A percentile compares a stretch with the other conserved stretches of the same genome.
Evolutionary conservation across 2,113 vertebrate genomes (phyloP).

Genomic region (Pipa parva): DNA sequence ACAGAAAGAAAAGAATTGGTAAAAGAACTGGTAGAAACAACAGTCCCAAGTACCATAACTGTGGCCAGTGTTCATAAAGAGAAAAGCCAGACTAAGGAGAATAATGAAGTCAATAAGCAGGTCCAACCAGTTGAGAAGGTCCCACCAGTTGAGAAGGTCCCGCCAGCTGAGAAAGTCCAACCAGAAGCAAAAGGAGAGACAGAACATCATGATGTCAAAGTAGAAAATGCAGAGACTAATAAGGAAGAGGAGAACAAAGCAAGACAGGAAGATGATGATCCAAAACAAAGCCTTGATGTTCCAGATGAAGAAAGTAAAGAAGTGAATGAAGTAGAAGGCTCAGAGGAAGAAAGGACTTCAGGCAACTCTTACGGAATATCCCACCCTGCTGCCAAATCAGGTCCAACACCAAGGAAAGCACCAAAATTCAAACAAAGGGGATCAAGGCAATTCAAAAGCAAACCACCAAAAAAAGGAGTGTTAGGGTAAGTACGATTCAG

Average conservation of each 20-base stretch:
- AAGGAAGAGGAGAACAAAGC: not conserved
- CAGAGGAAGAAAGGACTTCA: no score
- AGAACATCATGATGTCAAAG: not conserved
- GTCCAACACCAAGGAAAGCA: slow-evolving; percentile 31
- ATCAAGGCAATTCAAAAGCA: slow-evolving; percentile 44
- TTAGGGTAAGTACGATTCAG: slow-evolving; percentile 32
- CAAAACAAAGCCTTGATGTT: not conserved
- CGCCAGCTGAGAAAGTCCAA: not conserved
- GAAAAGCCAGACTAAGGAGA: not conserved
- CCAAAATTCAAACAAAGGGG: slow-evolving; percentile 44
- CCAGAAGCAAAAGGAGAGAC: not conserved
- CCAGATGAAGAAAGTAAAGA: not conserved
- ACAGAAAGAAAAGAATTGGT: not conserved
- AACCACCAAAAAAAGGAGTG: slow-evolving; percentile 44
- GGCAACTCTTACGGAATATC: not conserved
- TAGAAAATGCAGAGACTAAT: not conserved
- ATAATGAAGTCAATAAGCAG: not conserved
- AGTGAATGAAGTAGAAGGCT: not conserved
- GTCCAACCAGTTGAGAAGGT: not conserved
- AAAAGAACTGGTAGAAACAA: not conserved
- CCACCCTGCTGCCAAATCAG: not conserved
- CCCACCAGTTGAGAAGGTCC: not conserved
- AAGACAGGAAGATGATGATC: not conserved
- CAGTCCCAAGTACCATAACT: not conserved
- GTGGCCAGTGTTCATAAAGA: not conserved